Evolutionary conservation across 2,888 invertebrate genomes (phyloP).

Genomic region (Drosophila kokeensis): DNA sequence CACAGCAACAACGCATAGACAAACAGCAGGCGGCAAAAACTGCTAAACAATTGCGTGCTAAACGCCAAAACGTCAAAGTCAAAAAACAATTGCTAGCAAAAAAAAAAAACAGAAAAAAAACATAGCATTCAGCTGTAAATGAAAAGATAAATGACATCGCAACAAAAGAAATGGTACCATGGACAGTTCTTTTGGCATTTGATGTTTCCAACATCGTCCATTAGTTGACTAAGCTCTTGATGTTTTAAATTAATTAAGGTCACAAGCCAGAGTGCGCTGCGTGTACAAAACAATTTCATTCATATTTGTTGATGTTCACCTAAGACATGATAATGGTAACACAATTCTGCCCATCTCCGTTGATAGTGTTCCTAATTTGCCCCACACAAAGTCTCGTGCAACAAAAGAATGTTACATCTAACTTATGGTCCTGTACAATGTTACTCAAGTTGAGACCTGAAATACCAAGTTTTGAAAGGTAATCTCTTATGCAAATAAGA

Average conservation of each 20-base stretch:
- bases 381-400: not conserved
- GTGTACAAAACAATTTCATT: conserved; percentile 65
- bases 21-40: conserved; percentile 58
- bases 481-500: not conserved
- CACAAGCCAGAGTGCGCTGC: conserved; percentile 55
- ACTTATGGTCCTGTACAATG: conserved; percentile 1
- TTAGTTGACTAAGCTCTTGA: conserved; percentile 45
- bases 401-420: too few species aligned
- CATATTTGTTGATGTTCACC: conserved; percentile 39
- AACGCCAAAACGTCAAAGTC: conserved; percentile 74
- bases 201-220: conserved; percentile 41
- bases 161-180: conserved; percentile 25
- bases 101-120: conserved; percentile 18
- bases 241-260: conserved; percentile 71
- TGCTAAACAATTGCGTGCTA: conserved; percentile 81
- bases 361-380: conserved; percentile 18
- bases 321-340: conserved; percentile 5
- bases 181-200: conserved; percentile 29
- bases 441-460: not conserved
- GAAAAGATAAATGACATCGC: conserved; percentile 70
- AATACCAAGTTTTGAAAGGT: not conserved
- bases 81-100: conserved; percentile 36
- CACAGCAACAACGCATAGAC: conserved; percentile 28
- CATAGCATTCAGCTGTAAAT: conserved; percentile 58
- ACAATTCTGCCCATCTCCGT: conserved; percentile 5